Evolutionary conservation across 2,888 invertebrate species (phyloP).

Genomic region (Amphipyra tragopoginis): DNA sequence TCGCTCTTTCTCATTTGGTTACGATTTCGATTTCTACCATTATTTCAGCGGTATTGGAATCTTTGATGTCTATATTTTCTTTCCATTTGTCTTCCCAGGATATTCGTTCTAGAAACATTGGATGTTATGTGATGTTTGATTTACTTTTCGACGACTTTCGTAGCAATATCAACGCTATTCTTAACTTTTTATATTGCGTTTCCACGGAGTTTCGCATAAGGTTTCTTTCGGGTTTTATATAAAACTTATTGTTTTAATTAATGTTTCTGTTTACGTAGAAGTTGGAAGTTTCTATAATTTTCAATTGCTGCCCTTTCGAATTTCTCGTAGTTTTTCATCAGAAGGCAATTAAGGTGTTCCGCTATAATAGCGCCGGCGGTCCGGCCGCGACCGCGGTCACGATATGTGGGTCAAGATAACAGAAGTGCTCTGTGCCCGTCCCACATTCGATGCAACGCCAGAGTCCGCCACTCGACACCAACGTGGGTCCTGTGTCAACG

Average conservation of each 20-base stretch:
- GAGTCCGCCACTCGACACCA: slow-evolving; percentile 37
- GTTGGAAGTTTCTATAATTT: slow-evolving; percentile 11
- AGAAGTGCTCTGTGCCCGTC: slow-evolving; percentile 73
- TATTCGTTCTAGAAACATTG: background rate
- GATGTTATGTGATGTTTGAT: background rate
- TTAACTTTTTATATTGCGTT: too few species aligned
- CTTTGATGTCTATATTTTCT: slow-evolving; percentile 3
- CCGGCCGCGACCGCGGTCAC: slow-evolving; percentile 78
- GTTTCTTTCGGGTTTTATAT: background rate
- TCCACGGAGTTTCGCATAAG: too few species aligned
- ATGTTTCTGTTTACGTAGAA: background rate
- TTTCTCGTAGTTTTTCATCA: slow-evolving; percentile 48
- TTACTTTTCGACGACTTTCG: too few species aligned
- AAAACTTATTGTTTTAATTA: background rate
- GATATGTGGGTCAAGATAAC: slow-evolving; percentile 84
- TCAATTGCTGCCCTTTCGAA: slow-evolving; percentile 31
- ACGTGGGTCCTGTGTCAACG: slow-evolving; percentile 37
- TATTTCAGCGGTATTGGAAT: slow-evolving; percentile 17
- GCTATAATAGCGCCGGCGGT: slow-evolving; percentile 69
- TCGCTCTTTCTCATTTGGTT: slow-evolving; percentile 60
- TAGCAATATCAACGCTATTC: too few species aligned
- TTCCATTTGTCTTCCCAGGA: background rate
- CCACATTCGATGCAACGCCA: slow-evolving; percentile 67
- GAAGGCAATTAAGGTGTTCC: slow-evolving; percentile 74
- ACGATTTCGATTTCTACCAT: slow-evolving; percentile 23